Percentiles rank a stretch among this genome's conserved stretches.
Evolutionary conservation across 2,888 invertebrate species (phyloP).

Genomic region (Drosophila stalkeri): DNA sequence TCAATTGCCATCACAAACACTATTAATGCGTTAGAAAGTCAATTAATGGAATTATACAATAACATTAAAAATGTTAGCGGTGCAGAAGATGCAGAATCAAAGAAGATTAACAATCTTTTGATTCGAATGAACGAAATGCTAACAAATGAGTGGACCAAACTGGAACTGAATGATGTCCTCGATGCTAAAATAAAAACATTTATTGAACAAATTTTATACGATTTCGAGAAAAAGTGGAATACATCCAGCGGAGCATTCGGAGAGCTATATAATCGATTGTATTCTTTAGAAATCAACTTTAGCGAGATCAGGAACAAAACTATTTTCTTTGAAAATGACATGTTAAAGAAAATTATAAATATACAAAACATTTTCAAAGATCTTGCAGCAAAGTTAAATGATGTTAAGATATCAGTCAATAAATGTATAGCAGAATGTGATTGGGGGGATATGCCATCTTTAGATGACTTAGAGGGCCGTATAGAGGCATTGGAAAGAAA

Average conservation of each 20-base stretch:
- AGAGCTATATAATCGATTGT: neutral
- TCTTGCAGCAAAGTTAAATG: constrained; percentile 1
- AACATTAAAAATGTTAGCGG: neutral
- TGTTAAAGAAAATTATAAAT: neutral
- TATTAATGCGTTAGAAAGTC: neutral
- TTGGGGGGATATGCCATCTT: constrained; percentile 23
- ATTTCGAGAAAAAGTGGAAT: constrained; percentile 9
- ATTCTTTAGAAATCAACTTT: constrained; percentile 9
- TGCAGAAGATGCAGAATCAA: neutral
- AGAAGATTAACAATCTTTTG: neutral
- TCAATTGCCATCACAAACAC: neutral
- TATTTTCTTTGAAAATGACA: neutral
- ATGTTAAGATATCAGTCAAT: neutral
- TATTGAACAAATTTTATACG: neutral
- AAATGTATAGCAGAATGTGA: constrained; percentile 26
- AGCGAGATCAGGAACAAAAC: neutral
- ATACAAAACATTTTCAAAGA: constrained; percentile 10
- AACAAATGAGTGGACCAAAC: neutral
- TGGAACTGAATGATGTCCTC: neutral
- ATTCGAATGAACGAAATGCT: neutral
- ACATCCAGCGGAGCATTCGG: neutral
- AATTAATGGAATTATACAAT: neutral
- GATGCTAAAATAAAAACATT: neutral
- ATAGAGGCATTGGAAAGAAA: constrained; percentile 9
- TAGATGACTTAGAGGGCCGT: neutral